A percentile compares a stretch with the other conserved stretches of the same genome.
Evolutionary conservation across 2,113 vertebrate genomes (phyloP).

Genomic region (Anguilla japonica): DNA sequence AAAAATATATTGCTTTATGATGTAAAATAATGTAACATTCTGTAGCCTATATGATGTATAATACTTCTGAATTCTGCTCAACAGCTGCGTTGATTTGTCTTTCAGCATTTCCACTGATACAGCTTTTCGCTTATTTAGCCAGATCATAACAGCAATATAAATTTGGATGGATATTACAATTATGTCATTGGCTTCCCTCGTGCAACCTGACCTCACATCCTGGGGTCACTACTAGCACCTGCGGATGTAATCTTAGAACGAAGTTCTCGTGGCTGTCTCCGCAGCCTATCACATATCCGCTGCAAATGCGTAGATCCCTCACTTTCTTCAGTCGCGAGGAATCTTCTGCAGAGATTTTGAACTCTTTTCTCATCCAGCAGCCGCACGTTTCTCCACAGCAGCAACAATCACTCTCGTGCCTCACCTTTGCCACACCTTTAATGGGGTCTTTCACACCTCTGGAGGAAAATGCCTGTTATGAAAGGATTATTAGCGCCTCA

Average conservation of each 20-base stretch:
- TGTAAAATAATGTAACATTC: background rate
- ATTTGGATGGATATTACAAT: background rate
- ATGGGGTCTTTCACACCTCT: conserved; percentile 85
- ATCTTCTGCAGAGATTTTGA: conserved; percentile 48
- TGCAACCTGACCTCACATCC: conserved; percentile 30
- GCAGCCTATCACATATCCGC: conserved; percentile 5
- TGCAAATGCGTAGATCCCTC: conserved; percentile 47
- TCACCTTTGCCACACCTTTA: conserved; percentile 72
- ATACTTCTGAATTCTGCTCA: background rate
- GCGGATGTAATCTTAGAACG: conserved; percentile 41
- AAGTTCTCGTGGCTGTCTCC: background rate
- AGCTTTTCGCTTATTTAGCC: background rate
- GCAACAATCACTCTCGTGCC: background rate
- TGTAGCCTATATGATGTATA: background rate
- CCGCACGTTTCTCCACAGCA: conserved; percentile 13
- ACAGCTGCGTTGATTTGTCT: background rate
- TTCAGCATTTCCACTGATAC: background rate
- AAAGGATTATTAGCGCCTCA: conserved; percentile 97
- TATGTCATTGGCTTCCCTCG: conserved; percentile 25
- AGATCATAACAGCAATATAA: background rate
- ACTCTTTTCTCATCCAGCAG: conserved; percentile 27
- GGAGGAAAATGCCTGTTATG: conserved; percentile 98
- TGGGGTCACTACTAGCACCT: conserved; percentile 58
- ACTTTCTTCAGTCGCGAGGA: conserved; percentile 39
- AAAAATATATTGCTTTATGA: background rate